Evolutionary conservation across 2,797 vertebrate genomes (phyloP), one percentile per base, ranked within the genome.

Genomic region (Crypturellus tataupa): DNA sequence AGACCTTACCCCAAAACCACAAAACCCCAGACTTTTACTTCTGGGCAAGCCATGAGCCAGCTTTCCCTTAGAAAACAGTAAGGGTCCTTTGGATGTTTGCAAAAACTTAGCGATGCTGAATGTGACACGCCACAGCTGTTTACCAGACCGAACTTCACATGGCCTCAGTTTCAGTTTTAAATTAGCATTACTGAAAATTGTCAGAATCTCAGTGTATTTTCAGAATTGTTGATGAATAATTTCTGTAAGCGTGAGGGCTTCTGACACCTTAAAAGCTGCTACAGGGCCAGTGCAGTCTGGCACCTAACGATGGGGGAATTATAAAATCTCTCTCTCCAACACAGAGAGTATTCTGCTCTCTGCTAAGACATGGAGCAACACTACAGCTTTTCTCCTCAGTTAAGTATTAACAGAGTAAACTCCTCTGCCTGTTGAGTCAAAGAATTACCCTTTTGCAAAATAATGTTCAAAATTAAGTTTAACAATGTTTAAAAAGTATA

Each of bases 121-220:
- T 6, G 81, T 19, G 13, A 49, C 2, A 23, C 3, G 9, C 56
- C 69, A 10, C 2, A 73, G 82, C 40, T 44, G 6, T 51, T 80
- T 8, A 25, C 47, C 10, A 42, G 46, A 6, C 1, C 33, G 3
- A 58, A 20, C 46, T 12, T 63, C 3, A 17, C 46, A 3, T 0
- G 47, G 63, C 70, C 59, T 46, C 56, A 63, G 44, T 29, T 72
- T 21, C 56, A 8, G 0, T 8, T 40, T 53, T 46, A 21, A 58
- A 87, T 37, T n/a, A 16, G 40, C 4, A n/a, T 6, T 63, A 23
- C 23, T 18, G 4, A 29, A 33, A 25, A 71, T n/a, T 25, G 58
- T 69, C 16, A 8, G 21, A 39, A 10, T 21, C 20, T 20, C 46
- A 16, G 4, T 1, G 10, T n/a, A 3, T 3, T 42, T 37, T 10